These are phyloP conservation scores for Nipponia nippon DNA, from an alignment of 2,113 vertebrate species.

Conservation along the genomic window DNA sequence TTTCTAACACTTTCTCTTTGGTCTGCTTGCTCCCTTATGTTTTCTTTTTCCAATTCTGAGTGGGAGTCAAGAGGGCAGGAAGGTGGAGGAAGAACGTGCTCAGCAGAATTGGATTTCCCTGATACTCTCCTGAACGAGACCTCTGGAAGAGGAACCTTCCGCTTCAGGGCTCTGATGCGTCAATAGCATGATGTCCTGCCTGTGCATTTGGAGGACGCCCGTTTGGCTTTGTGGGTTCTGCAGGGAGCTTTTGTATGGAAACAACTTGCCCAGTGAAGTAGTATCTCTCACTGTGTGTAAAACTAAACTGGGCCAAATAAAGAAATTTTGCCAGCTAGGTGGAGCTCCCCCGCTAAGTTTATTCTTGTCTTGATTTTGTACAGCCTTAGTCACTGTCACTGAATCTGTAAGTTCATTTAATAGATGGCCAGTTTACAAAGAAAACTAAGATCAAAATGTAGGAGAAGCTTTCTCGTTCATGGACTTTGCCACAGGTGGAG, in stretches of 20 bases:
- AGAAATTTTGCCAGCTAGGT: conserved; percentile 51
- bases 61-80: not conserved
- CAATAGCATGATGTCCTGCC: not conserved
- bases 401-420: not conserved
- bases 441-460: not conserved
- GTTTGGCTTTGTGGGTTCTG: not conserved
- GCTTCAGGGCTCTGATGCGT: not conserved
- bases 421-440: not conserved
- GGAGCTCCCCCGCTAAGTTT: conserved; percentile 56
- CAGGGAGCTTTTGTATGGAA: not conserved
- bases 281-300: not conserved
- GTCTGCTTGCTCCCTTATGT: not conserved
- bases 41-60: not conserved
- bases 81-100: not conserved
- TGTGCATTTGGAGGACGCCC: not conserved
- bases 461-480: not conserved
- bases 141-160: not conserved
- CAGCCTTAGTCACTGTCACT: not conserved
- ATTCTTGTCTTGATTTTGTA: not conserved
- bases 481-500: not conserved
- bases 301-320: conserved; percentile 54
- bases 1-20: not conserved
- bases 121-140: not conserved
- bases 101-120: not conserved
- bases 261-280: not conserved